These are phyloP conservation scores for Exocentrus adspersus DNA, from an alignment of 2,888 invertebrate species.

Conservation along the genomic window DNA sequence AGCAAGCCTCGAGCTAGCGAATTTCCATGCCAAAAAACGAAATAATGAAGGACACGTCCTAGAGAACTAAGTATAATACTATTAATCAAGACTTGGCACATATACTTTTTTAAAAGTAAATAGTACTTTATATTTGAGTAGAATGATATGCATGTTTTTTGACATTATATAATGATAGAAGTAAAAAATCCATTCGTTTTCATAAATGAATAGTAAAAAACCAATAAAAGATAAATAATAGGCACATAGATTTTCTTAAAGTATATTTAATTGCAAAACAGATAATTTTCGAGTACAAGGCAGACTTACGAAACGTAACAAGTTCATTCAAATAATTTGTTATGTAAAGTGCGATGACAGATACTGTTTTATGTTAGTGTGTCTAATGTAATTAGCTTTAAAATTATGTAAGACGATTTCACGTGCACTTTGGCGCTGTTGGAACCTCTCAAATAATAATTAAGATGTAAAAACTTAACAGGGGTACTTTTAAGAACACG, in stretches of 20 bases:
- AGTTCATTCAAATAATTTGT: slow-evolving; percentile 12
- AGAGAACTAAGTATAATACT: not conserved
- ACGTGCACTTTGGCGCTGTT: too few species aligned
- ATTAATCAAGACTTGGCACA: not conserved
- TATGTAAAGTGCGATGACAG: not conserved
- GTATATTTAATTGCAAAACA: slow-evolving; percentile 8
- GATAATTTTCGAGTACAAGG: slow-evolving; percentile 22
- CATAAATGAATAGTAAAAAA: not conserved
- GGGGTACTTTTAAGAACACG: too few species aligned
- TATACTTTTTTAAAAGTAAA: not conserved
- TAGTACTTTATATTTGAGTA: not conserved
- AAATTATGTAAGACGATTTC: too few species aligned
- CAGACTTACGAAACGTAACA: slow-evolving; percentile 23
- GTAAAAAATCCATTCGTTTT: not conserved
- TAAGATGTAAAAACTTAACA: too few species aligned
- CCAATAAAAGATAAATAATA: not conserved
- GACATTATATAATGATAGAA: not conserved
- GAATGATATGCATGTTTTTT: not conserved
- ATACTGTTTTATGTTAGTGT: not conserved
- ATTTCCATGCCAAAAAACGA: not conserved
- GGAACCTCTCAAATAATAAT: too few species aligned
- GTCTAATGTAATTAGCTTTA: not conserved
- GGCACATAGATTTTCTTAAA: not conserved
- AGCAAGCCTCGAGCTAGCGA: too few species aligned
- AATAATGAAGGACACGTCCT: not conserved